phyloP scores from a whole-genome alignment of 2,113 vertebrate genomes.

The Artemisiospiza belli region DNA sequence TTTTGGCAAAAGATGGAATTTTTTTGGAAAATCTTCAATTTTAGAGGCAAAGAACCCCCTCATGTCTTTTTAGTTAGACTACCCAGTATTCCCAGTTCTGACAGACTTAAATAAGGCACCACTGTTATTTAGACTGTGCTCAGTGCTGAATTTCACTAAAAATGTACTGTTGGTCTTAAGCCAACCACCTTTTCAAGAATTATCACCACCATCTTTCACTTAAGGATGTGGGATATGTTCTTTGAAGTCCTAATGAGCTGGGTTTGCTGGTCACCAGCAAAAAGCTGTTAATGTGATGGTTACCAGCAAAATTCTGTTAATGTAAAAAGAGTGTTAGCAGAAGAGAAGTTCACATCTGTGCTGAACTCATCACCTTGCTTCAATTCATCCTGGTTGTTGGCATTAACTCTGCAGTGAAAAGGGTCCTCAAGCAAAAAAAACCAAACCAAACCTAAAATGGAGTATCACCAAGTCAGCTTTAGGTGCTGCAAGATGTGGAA shows the following conservation, averaged over 20 bases:
- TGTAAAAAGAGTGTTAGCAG: not conserved
- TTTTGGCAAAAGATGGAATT: not conserved
- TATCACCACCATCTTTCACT: not conserved
- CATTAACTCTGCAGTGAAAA: not conserved
- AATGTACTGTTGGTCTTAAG: not conserved
- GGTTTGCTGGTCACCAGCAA: not conserved
- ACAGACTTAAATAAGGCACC: not conserved
- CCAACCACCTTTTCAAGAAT: not conserved
- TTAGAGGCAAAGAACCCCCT: not conserved
- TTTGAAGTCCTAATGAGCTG: not conserved
- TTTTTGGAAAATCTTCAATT: not conserved
- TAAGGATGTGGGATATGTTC: not conserved
- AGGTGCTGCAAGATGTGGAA: not conserved
- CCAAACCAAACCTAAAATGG: not conserved
- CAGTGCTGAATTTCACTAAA: not conserved
- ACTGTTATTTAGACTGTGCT: not conserved
- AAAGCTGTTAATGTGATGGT: not conserved
- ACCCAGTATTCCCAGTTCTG: not conserved
- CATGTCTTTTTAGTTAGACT: not conserved
- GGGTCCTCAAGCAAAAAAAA: not conserved
- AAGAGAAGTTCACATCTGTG: not conserved
- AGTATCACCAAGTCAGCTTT: not conserved
- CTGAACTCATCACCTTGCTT: not conserved
- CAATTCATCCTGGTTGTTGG: not conserved
- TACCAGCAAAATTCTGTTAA: not conserved